Conservation (phyloP, 1,140 invertebrate genomes). For the Saccostrea cuccullata region DNA sequence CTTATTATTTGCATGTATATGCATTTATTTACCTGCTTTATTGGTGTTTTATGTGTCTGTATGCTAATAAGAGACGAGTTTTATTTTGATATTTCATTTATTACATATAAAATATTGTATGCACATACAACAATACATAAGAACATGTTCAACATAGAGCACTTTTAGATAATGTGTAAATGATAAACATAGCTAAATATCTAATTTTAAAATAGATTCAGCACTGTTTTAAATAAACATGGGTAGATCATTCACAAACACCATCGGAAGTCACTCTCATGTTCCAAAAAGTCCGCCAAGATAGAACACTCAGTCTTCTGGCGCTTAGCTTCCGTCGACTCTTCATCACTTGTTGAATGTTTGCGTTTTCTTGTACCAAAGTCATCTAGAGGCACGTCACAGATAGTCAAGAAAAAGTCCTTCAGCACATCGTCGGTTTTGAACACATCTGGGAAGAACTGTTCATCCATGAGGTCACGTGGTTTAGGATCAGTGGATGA, state of each 20-base stretch:
- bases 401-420: neutral
- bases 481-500: neutral
- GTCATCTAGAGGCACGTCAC: neutral
- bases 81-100: no score
- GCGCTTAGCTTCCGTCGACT: neutral
- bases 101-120: no score
- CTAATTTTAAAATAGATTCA: no score
- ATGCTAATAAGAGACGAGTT: no score
- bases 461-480: neutral
- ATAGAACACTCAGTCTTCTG: neutral
- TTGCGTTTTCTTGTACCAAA: neutral
- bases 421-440: neutral
- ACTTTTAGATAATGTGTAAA: no score
- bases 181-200: no score
- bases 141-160: no score
- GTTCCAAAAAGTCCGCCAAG: neutral
- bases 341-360: neutral
- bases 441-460: neutral
- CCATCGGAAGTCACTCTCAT: neutral
- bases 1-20: no score
- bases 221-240: no score
- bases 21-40: no score
- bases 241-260: neutral
- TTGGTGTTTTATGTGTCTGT: no score
- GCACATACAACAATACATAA: no score